Evolutionary conservation across 2,113 vertebrate genomes (phyloP).

Genomic region (Neodon shergylaensis): DNA sequence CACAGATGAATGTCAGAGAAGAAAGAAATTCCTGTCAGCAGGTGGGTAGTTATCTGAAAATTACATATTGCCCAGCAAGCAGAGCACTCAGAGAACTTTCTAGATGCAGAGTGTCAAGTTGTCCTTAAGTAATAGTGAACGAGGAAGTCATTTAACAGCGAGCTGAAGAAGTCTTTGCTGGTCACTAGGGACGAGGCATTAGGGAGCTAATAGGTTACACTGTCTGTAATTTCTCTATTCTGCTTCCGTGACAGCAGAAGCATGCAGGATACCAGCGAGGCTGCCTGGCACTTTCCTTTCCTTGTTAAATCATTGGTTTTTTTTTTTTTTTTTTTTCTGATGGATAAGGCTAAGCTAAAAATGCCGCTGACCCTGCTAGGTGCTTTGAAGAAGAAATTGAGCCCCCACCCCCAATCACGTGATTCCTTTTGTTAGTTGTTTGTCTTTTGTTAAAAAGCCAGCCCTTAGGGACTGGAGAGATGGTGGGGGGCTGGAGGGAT

Average conservation of each 20-base stretch:
- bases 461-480: background rate
- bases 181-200: slow-evolving; percentile 3
- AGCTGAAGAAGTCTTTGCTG: background rate
- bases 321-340: too few species aligned
- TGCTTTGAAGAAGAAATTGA: slow-evolving; percentile 65
- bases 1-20: background rate
- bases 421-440: slow-evolving; percentile 54
- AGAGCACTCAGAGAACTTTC: background rate
- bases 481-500: background rate
- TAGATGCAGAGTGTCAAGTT: background rate
- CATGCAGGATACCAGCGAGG: background rate
- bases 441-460: background rate
- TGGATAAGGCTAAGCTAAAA: background rate
- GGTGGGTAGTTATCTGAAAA: slow-evolving; percentile 30
- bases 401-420: background rate
- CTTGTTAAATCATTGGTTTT: slow-evolving; percentile 62
- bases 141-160: background rate
- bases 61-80: background rate
- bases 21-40: background rate
- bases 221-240: slow-evolving; percentile 60
- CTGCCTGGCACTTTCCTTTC: slow-evolving; percentile 44
- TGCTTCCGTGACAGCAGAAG: slow-evolving; percentile 25
- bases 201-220: slow-evolving; percentile 1
- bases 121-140: slow-evolving; percentile 49
- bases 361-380: background rate